phyloP scores from a whole-genome alignment of 2,888 invertebrate genomes.

The Tenthredo mesomela region DNA sequence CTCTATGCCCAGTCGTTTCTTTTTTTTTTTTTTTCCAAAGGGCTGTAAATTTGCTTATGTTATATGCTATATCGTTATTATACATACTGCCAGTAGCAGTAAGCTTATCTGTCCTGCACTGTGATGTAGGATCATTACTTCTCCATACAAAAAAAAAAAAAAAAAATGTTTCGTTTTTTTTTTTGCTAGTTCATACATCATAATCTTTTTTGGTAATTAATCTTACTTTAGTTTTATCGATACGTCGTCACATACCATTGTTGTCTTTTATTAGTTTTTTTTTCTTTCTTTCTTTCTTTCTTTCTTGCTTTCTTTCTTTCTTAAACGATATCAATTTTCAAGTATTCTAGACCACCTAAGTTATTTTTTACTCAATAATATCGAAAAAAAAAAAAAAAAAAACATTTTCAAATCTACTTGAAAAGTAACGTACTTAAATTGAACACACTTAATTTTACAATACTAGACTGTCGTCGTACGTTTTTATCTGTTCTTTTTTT shows the following conservation, averaged over 20 bases:
- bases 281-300: too few relatives aligned
- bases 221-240: background rate
- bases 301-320: too few relatives aligned
- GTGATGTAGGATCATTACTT: conserved; percentile 23
- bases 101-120: conserved; percentile 18
- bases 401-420: conserved; percentile 13
- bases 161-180: background rate
- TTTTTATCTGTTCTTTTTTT: background rate
- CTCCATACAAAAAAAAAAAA: background rate
- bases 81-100: conserved; percentile 31
- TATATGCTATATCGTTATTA: background rate
- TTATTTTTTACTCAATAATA: background rate
- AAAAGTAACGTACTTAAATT: conserved; percentile 22
- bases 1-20: background rate
- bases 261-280: background rate
- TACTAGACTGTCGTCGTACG: background rate
- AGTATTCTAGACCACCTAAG: conserved; percentile 15
- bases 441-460: conserved; percentile 29
- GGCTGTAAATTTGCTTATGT: conserved; percentile 5
- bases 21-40: conserved; percentile 2
- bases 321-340: conserved; percentile 7
- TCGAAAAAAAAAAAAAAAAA: too few relatives aligned
- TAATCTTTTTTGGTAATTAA: background rate
- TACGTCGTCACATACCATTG: conserved; percentile 2
- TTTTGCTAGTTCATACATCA: background rate